Conservation (phyloP, 92 coral and sea anemone genomes). For the Epizoanthus fatuus region DNA sequence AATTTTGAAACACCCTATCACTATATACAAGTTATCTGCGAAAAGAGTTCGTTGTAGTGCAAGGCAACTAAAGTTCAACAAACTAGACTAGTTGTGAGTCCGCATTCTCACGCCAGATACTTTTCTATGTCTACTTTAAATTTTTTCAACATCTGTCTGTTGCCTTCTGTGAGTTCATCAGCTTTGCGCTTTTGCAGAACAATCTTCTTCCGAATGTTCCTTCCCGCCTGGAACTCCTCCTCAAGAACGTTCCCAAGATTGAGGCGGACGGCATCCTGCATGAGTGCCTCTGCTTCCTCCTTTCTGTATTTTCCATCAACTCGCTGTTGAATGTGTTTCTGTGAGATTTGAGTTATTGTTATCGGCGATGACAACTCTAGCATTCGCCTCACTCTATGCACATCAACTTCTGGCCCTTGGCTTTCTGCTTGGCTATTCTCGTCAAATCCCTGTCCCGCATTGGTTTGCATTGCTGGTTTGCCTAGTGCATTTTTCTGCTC, state of each 20-base stretch:
- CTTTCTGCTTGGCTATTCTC: background rate
- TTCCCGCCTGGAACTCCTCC: slow-evolving; percentile 20
- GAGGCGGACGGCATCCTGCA: slow-evolving; percentile 45
- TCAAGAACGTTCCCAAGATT: slow-evolving; percentile 25
- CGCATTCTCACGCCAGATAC: background rate
- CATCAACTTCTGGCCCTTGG: slow-evolving; percentile 18
- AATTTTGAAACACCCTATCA: no score
- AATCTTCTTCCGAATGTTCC: background rate
- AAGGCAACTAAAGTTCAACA: no score
- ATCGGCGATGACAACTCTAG: slow-evolving; percentile 67
- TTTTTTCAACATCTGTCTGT: background rate
- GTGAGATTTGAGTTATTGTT: slow-evolving; percentile 63
- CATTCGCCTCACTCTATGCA: slow-evolving; percentile 57
- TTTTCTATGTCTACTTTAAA: background rate
- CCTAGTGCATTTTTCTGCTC: slow-evolving; percentile 71
- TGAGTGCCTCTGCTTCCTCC: slow-evolving; percentile 75
- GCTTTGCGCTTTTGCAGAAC: background rate
- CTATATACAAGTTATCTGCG: no score
- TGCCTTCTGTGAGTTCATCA: background rate
- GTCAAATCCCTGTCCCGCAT: background rate
- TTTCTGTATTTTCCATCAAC: slow-evolving; percentile 73
- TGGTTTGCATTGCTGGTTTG: slow-evolving; percentile 6
- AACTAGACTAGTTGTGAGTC: background rate
- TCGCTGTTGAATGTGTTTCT: slow-evolving; percentile 69
- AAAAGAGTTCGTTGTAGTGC: no score